Conservation (phyloP, 2,888 invertebrate genomes). For the Thymelicus acteon region DNA sequence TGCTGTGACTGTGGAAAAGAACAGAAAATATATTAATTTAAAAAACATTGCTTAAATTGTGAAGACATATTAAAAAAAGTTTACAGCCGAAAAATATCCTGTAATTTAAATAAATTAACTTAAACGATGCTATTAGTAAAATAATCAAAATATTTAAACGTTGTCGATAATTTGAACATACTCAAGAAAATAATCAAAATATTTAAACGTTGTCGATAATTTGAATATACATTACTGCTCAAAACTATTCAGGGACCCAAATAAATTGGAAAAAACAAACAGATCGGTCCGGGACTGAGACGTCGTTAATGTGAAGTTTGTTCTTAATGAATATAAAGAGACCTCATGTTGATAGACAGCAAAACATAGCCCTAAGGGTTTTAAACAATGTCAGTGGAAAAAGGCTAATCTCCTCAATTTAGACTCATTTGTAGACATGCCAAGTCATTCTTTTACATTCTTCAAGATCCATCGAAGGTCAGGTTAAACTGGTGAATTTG, state of each 20-base stretch:
- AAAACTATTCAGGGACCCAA: neutral
- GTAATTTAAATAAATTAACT: too few species aligned
- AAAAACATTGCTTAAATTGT: too few species aligned
- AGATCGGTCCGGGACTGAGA: slow-evolving; percentile 19
- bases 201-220: too few species aligned
- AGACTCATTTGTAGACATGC: slow-evolving; percentile 37
- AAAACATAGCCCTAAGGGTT: slow-evolving; percentile 34
- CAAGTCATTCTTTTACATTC: slow-evolving; percentile 33
- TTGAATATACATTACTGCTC: neutral
- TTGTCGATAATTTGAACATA: too few species aligned
- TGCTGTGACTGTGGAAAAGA: too few species aligned
- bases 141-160: too few species aligned
- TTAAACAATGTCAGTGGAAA: slow-evolving; percentile 36
- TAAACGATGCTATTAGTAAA: too few species aligned
- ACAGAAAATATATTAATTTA: too few species aligned
- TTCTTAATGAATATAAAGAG: slow-evolving; percentile 36
- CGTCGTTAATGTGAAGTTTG: slow-evolving; percentile 26
- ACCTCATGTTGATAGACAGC: slow-evolving; percentile 38
- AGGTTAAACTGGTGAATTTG: slow-evolving; percentile 59
- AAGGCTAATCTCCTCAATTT: slow-evolving; percentile 37
- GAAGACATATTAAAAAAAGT: too few species aligned
- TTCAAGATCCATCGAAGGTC: slow-evolving; percentile 59
- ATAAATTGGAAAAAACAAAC: slow-evolving; percentile 6
- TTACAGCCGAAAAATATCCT: too few species aligned
- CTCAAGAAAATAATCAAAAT: too few species aligned